phyloP scores from a whole-genome alignment of 2,113 vertebrate species.

The Stigmatopora nigra region DNA sequence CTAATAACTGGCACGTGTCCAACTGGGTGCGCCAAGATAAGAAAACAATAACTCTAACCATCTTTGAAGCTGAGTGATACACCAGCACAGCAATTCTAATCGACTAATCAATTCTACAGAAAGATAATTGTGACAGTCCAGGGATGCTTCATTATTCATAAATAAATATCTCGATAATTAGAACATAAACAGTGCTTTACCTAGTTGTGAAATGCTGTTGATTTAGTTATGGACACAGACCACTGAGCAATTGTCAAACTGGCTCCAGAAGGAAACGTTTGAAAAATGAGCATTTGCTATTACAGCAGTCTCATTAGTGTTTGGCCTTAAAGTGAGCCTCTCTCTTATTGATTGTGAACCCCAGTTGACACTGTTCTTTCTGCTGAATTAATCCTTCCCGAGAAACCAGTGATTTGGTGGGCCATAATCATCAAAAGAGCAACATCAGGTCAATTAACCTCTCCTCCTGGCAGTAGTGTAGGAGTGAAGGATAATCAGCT shows the following conservation, averaged over 20 bases:
- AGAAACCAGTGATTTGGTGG: constrained; percentile 30
- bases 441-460: constrained; percentile 26
- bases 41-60: neutral
- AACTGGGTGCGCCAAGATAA: neutral
- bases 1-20: neutral
- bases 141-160: neutral
- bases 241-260: constrained; percentile 51
- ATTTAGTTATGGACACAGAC: neutral
- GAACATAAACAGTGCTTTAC: neutral
- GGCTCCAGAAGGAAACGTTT: constrained; percentile 48
- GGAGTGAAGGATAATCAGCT: constrained; percentile 13
- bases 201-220: neutral
- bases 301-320: constrained; percentile 60
- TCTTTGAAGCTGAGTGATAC: neutral
- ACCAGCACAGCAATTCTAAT: neutral
- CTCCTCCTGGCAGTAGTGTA: constrained; percentile 6
- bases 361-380: constrained; percentile 57
- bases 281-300: constrained; percentile 71
- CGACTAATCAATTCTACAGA: neutral
- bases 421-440: constrained; percentile 39
- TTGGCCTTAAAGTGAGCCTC: constrained; percentile 65
- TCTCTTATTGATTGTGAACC: constrained; percentile 56
- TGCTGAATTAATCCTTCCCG: constrained; percentile 40
- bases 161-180: neutral
- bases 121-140: neutral